Evolutionary conservation across 2,113 vertebrate species (phyloP).

Genomic region (Peromyscus polionotus): DNA sequence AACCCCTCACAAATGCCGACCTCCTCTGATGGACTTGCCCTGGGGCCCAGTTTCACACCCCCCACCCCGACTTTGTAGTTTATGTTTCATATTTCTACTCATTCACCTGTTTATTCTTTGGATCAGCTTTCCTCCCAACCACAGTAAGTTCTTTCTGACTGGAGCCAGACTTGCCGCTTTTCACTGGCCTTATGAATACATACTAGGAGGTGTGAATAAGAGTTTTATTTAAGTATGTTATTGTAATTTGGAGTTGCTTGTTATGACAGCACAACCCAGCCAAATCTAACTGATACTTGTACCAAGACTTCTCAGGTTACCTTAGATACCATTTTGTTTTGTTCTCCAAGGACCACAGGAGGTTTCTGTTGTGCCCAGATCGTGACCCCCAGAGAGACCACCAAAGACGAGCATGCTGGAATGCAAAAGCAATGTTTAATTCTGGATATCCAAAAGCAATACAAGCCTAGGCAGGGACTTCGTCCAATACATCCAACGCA

Average conservation of each 20-base stretch:
- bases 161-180: neutral
- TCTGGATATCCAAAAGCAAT: too few relatives aligned
- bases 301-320: neutral
- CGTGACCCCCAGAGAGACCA: too few relatives aligned
- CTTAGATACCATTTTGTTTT: neutral
- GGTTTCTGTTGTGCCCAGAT: too few relatives aligned
- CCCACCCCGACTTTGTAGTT: neutral
- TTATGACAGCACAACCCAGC: neutral
- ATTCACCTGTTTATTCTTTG: neutral
- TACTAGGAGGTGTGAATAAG: neutral
- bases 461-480: too few relatives aligned
- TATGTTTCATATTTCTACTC: neutral
- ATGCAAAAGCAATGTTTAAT: too few relatives aligned
- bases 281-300: neutral
- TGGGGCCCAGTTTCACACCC: neutral
- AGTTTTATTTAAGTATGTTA: neutral
- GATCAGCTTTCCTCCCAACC: neutral
- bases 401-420: too few relatives aligned
- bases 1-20: neutral
- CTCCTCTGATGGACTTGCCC: neutral
- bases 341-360: neutral
- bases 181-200: neutral
- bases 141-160: neutral
- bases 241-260: neutral
- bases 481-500: too few relatives aligned